Base-by-base conservation (phyloP, 2,113 vertebrate species). In the Neolamprologus falcicula region DNA sequence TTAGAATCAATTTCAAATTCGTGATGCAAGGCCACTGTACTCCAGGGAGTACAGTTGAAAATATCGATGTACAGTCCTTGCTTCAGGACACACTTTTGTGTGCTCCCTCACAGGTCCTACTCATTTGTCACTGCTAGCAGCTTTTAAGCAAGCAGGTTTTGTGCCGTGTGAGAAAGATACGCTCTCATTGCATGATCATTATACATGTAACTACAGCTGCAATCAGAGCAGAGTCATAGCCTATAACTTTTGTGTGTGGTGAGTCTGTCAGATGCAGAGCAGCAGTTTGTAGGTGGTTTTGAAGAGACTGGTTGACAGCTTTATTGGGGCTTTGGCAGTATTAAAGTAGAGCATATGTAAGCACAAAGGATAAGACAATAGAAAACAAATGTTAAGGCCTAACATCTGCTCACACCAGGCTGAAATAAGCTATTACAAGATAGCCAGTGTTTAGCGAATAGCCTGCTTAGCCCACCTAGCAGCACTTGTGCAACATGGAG, bases 1-100 rank as follows among this genome's bases (percentile, higher is more conserved):
- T 87, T 89, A 66, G 80, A 90, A 92, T 96, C 94, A 88, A 93
- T 95, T 94, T 95, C 71, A 94, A 95, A 96, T 95, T 94, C 93
- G 87, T 82, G 91, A 88, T 86, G 53, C 84, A 79, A 86, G 78
- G 90, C 90, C 85, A 78, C 71, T 85, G 71, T 35, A 31, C 88
- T 37, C 82, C 81, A 8, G 88, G 85, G 88, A 89, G 21, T 11
- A 80, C 83, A 66, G 87, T 2, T 66, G 52, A 76, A 89, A 86
- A 86, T 71, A 88, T 83, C 55, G 42, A 88, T 85, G 89, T 63
- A 82, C 47, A 88, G 82, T 80, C 80, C 24, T 40, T 26, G 88
- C 84, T 90, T 79, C 31, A 63, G 88, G 82, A 90, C 63, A 63
- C 73, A 16, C 54, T 71, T 3, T 7, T 61, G 45, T 87, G 21